Conservation (phyloP, 2,797 vertebrate species). For the Myotis myotis region DNA sequence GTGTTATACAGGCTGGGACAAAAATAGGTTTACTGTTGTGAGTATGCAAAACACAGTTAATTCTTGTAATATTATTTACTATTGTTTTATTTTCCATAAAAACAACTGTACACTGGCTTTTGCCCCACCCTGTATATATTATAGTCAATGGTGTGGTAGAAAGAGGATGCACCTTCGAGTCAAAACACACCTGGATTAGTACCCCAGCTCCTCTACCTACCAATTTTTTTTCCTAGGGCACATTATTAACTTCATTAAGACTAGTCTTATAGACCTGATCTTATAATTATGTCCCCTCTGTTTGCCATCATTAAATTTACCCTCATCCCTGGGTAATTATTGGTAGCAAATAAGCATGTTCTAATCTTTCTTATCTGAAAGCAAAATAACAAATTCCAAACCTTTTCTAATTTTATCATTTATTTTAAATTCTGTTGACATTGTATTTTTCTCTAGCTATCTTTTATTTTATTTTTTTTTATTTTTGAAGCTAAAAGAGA, state of each 20-base stretch:
- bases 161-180: neutral
- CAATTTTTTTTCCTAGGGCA: neutral
- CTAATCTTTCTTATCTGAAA: neutral
- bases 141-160: neutral
- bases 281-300: neutral
- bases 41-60: neutral
- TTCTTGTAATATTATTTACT: neutral
- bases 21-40: neutral
- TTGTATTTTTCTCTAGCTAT: neutral
- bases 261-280: neutral
- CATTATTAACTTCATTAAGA: neutral
- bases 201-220: neutral
- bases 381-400: constrained; percentile 8
- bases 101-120: neutral
- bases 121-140: neutral
- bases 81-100: neutral
- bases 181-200: neutral
- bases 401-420: constrained; percentile 40
- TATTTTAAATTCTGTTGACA: neutral
- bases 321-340: neutral
- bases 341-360: neutral
- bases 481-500: neutral
- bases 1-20: neutral
- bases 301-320: neutral
- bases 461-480: neutral